These are phyloP conservation scores for cat (Felis catus) DNA, from an alignment of 2,113 vertebrate genomes.

Conservation along the genomic window DNA sequence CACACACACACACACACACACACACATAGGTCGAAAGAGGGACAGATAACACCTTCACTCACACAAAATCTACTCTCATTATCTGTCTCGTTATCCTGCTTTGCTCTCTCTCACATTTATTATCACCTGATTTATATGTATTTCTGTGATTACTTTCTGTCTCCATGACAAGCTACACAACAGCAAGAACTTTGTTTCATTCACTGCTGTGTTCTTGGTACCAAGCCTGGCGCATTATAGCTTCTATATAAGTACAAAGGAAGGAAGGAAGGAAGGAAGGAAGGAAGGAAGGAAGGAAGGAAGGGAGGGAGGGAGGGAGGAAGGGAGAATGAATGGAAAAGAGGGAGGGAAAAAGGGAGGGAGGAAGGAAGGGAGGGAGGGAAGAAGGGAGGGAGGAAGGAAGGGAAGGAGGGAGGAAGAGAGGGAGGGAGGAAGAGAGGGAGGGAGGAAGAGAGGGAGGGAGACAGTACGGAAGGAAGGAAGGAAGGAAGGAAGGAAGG, in stretches of 20 bases:
- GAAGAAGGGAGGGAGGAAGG: fast-evolving
- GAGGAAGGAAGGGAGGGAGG: too few relatives aligned
- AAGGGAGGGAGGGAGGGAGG: too few relatives aligned
- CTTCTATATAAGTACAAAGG: not conserved
- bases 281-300: too few relatives aligned
- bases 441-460: too few relatives aligned
- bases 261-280: not conserved
- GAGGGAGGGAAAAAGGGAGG: not conserved
- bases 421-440: too few relatives aligned
- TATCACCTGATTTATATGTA: not conserved
- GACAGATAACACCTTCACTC: not conserved
- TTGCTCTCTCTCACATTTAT: not conserved
- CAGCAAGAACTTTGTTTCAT: not conserved
- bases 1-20: too few relatives aligned
- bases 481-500: not conserved
- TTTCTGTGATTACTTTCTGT: not conserved
- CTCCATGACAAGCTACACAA: not conserved
- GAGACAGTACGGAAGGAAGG: not conserved
- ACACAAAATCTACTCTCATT: not conserved
- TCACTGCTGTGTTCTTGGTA: not conserved
- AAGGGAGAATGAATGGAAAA: not conserved
- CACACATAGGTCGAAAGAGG: not conserved
- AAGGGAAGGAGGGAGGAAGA: not conserved
- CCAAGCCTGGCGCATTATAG: not conserved
- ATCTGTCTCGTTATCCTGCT: not conserved